Evolutionary conservation across 2,888 invertebrate species (phyloP).

Genomic region (Folsomia candida): DNA sequence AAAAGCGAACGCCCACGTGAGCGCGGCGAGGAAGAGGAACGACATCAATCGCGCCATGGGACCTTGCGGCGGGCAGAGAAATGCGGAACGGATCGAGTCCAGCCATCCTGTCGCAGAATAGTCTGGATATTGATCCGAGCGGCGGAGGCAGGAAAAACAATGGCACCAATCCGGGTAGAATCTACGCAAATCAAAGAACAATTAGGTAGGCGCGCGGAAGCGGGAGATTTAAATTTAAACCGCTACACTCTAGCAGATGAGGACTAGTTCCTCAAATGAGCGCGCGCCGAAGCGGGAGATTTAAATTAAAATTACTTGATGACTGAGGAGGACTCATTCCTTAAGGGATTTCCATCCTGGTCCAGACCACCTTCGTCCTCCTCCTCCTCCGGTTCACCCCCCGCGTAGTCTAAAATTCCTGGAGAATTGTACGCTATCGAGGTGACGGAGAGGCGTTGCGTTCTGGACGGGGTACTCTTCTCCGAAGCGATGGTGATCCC

Average conservation of each 20-base stretch:
- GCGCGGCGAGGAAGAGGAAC: conserved; percentile 66
- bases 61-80: conserved; percentile 72
- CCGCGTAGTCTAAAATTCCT: conserved; percentile 28
- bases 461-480: too few species aligned
- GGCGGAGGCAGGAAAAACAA: conserved; percentile 22
- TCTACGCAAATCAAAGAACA: conserved; percentile 26
- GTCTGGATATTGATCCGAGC: background rate
- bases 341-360: conserved; percentile 24
- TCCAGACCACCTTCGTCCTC: conserved; percentile 13
- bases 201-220: too few species aligned
- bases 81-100: conserved; percentile 20
- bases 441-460: too few species aligned
- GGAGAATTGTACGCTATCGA: too few species aligned
- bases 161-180: conserved; percentile 49
- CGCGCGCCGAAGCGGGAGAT: too few species aligned
- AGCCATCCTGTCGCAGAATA: conserved; percentile 18
- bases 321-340: background rate
- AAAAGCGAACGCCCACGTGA: conserved; percentile 75
- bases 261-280: too few species aligned
- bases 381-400: conserved; percentile 20
- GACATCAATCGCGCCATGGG: conserved; percentile 75
- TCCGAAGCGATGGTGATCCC: too few species aligned
- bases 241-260: too few species aligned
- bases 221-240: background rate
- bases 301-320: background rate